A percentile compares a stretch with the other conserved stretches of the same genome.
phyloP scores from a whole-genome alignment of 2,888 invertebrate species.

The Phymatocera aterrima region DNA sequence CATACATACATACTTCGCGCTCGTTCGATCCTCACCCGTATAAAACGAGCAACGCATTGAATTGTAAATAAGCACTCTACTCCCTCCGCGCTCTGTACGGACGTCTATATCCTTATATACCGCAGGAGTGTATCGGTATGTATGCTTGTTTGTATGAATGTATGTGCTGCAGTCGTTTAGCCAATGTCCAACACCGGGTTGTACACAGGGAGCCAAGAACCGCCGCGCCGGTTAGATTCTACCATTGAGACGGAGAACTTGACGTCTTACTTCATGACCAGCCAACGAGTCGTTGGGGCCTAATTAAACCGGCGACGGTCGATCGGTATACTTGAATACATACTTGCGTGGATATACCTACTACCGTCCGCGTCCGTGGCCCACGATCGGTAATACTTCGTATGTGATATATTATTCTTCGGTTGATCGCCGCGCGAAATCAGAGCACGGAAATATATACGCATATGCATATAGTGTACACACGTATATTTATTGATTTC shows the following conservation, averaged over 20 bases:
- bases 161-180: conserved; percentile 28
- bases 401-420: conserved; percentile 6
- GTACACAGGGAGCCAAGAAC: conserved; percentile 1
- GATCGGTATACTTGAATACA: conserved; percentile 40
- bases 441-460: background rate
- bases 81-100: background rate
- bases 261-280: conserved; percentile 54
- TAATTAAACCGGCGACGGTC: conserved; percentile 58
- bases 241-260: conserved; percentile 49
- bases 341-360: background rate
- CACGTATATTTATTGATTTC: background rate
- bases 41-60: conserved; percentile 37
- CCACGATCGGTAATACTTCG: conserved; percentile 8
- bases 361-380: background rate
- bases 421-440: background rate
- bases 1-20: background rate
- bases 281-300: conserved; percentile 38
- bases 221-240: conserved; percentile 12
- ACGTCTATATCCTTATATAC: background rate
- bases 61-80: conserved; percentile 26
- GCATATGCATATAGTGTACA: background rate
- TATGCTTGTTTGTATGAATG: too few species aligned
- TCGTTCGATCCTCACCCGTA: background rate
- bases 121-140: background rate
- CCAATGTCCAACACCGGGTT: conserved; percentile 32